Conservation (phyloP, 2,113 vertebrate species). For the Xiphias gladius region DNA sequence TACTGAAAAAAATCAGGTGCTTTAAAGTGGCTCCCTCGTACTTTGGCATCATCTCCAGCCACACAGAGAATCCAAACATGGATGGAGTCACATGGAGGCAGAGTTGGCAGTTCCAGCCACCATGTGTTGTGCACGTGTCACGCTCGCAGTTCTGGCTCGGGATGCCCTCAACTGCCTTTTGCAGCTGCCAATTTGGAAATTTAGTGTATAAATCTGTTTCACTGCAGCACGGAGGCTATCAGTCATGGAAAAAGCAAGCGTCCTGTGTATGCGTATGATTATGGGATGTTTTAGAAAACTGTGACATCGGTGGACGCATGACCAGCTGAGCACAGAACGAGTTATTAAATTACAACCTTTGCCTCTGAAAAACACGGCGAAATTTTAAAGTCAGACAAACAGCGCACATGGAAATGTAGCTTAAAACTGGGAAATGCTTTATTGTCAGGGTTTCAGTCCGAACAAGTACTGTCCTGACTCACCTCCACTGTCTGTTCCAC, state of each 20-base stretch:
- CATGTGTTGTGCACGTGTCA: constrained; percentile 47
- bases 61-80: constrained; percentile 43
- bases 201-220: constrained; percentile 48
- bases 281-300: constrained; percentile 24
- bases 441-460: constrained; percentile 19
- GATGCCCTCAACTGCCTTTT: constrained; percentile 55
- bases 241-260: constrained; percentile 14
- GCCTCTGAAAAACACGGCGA: neutral
- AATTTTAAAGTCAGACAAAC: constrained; percentile 7
- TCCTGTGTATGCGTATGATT: constrained; percentile 32
- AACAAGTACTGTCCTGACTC: constrained; percentile 9
- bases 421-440: constrained; percentile 4
- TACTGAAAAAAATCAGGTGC: constrained; percentile 49
- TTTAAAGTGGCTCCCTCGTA: constrained; percentile 42
- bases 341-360: constrained; percentile 32
- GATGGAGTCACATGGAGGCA: constrained; percentile 54
- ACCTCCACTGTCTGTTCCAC: constrained; percentile 31
- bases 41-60: constrained; percentile 45
- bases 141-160: constrained; percentile 42
- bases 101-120: constrained; percentile 38
- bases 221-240: constrained; percentile 29
- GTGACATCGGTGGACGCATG: constrained; percentile 13
- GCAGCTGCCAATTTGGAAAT: constrained; percentile 64
- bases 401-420: constrained; percentile 1
- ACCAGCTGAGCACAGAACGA: constrained; percentile 12